Percentiles rank a stretch among this genome's conserved stretches.
Conservation (phyloP, 2,113 vertebrate genomes). For the Syngnathus scovelli region DNA sequence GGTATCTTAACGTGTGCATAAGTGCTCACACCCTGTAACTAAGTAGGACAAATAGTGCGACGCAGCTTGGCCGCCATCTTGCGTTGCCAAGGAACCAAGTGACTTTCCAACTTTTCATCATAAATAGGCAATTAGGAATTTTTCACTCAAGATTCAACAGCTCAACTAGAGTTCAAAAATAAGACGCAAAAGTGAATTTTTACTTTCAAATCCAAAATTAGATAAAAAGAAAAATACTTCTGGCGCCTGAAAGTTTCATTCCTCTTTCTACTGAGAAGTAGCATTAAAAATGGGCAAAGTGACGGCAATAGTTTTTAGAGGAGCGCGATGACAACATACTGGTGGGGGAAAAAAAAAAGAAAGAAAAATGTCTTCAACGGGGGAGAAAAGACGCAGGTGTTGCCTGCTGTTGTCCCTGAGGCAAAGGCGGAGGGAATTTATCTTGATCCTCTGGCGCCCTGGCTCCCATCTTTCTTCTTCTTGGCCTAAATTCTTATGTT, state of each 20-base stretch:
- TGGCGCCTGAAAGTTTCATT: too few relatives aligned
- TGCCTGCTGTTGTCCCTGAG: slow-evolving; percentile 49
- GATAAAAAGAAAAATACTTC: too few relatives aligned
- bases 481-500: slow-evolving; percentile 43
- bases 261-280: neutral
- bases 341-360: slow-evolving; percentile 22
- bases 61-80: too few relatives aligned
- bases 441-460: slow-evolving; percentile 38
- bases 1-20: neutral
- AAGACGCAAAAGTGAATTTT: too few relatives aligned
- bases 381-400: slow-evolving; percentile 47
- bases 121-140: too few relatives aligned
- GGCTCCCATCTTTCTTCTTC: slow-evolving; percentile 37
- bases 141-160: too few relatives aligned
- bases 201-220: too few relatives aligned
- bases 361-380: slow-evolving; percentile 32
- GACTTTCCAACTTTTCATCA: too few relatives aligned
- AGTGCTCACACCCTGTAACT: neutral
- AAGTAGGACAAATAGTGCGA: too few relatives aligned
- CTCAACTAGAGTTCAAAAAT: too few relatives aligned
- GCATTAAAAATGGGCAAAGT: neutral
- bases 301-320: neutral
- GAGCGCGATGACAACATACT: neutral
- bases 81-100: too few relatives aligned
- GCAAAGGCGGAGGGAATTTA: slow-evolving; percentile 44